Base-by-base conservation (phyloP, 92 coral and sea anemone genomes). In the Actinostola sp. region DNA sequence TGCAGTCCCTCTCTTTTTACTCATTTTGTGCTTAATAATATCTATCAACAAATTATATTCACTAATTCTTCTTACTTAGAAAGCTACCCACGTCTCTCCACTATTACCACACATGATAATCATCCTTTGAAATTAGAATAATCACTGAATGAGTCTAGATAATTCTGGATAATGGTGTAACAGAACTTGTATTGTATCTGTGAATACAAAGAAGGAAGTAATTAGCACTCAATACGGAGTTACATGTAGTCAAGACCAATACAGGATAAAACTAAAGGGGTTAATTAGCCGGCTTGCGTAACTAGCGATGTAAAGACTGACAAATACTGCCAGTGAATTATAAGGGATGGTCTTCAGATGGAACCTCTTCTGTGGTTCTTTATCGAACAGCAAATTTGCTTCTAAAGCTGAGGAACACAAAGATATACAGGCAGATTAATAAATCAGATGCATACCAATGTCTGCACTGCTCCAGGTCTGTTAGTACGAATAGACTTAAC, bases 391-490 rank as follows among this genome's bases (percentile, higher is more conserved):
- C 10, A 5, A 27, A 54, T 21, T 54, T 54, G 17, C 5, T 39
- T 39, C 45, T n/a, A n/a, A 39, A 39, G 8, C 14, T 39, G 7
- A 14, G 14, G 14, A 39, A 39, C 45, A 54, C 1, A 4, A 54
- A 54, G 5, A 27, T 54, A 6, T 54, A 2, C 15, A 23, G 10
- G 34, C 21, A 2, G 14, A 5, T 54, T 31, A 29, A 5, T 14
- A 9, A 3, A 28, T 6, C 54, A 2, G 5, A 0, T 32, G 41
- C 75, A 20, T 42, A 76, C 82, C 75, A 66, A 54, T 2, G 74
- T 66, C 43, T 76, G 66, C 21, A 76, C 82, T 19, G 82, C 82
- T 43, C 73, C 82, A 12, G 67, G 75, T 55, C 82, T 54, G 45
- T 57, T 76, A 20, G 42, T 57, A 41, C 82, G 82, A 14, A 77